A percentile compares a stretch with the other conserved stretches of the same genome.
Evolutionary conservation across 2,888 invertebrate genomes (phyloP).

Genomic region (Epinotia bilunana): DNA sequence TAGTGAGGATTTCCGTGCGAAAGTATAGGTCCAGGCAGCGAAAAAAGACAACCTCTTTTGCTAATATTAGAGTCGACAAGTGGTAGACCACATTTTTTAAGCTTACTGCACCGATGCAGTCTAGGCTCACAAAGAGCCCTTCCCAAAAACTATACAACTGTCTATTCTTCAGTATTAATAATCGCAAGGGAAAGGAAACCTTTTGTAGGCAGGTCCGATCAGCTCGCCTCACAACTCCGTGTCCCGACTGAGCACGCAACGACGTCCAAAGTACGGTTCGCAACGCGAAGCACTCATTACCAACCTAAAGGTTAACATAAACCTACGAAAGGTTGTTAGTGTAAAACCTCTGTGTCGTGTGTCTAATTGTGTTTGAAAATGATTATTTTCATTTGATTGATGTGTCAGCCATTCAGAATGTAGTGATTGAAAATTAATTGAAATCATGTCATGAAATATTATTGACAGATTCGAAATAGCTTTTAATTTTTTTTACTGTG

Average conservation of each 20-base stretch:
- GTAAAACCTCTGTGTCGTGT: neutral
- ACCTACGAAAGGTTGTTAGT: neutral
- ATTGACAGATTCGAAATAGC: neutral
- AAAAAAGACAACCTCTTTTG: too few species aligned
- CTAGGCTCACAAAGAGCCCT: neutral
- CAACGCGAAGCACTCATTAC: constrained; percentile 13
- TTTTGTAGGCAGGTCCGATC: constrained; percentile 11
- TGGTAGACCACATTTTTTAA: too few species aligned
- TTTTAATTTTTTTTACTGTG: neutral
- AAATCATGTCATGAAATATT: too few species aligned
- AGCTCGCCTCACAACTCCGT: too few species aligned
- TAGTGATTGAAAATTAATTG: too few species aligned
- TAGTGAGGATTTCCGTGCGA: neutral
- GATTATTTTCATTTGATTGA: neutral
- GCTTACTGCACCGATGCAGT: neutral
- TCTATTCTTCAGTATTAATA: neutral
- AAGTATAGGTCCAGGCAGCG: too few species aligned
- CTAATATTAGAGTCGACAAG: too few species aligned
- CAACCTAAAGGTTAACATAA: neutral
- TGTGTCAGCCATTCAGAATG: neutral
- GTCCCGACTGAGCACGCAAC: constrained; percentile 20
- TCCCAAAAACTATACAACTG: neutral
- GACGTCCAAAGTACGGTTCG: constrained; percentile 15
- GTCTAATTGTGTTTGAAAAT: neutral
- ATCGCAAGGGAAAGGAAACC: neutral